These are phyloP conservation scores for Phanerotoma sp. DNA, from an alignment of 2,888 invertebrate genomes.

Conservation along the genomic window DNA sequence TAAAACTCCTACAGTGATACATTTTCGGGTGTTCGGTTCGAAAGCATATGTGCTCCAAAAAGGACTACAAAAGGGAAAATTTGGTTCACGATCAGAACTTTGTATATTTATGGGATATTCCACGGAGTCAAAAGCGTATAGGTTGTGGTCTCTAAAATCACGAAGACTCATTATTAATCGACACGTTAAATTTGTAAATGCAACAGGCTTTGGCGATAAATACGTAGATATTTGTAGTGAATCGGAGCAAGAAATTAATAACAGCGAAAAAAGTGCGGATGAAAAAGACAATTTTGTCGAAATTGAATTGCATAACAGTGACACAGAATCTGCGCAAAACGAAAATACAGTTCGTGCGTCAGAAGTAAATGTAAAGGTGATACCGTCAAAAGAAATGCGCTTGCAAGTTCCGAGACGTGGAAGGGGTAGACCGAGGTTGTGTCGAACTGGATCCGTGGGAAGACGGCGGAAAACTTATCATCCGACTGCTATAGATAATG, in stretches of 20 bases:
- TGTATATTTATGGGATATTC: conserved; percentile 1
- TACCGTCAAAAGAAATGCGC: too few species aligned
- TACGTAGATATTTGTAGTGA: conserved; percentile 10
- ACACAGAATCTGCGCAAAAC: too few species aligned
- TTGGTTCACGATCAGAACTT: not conserved
- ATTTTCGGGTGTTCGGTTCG: conserved; percentile 3
- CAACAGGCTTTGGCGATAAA: not conserved
- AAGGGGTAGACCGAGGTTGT: conserved; percentile 14
- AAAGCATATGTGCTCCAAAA: not conserved
- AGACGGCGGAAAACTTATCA: conserved; percentile 22
- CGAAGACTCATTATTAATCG: conserved; percentile 9
- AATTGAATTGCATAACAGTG: too few species aligned
- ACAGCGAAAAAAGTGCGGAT: too few species aligned
- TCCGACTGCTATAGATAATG: not conserved
- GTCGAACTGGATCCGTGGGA: conserved; percentile 18
- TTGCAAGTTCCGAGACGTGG: conserved; percentile 9
- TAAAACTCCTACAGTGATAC: not conserved
- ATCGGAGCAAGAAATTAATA: conserved; percentile 4
- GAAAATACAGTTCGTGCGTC: too few species aligned
- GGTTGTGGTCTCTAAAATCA: too few species aligned
- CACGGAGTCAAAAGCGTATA: too few species aligned
- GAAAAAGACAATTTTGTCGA: too few species aligned
- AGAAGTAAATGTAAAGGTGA: not conserved
- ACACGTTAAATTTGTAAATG: conserved; percentile 15
- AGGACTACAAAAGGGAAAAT: not conserved